Conservation (phyloP, 2,797 vertebrate species). For the Pteropus rufus region DNA sequence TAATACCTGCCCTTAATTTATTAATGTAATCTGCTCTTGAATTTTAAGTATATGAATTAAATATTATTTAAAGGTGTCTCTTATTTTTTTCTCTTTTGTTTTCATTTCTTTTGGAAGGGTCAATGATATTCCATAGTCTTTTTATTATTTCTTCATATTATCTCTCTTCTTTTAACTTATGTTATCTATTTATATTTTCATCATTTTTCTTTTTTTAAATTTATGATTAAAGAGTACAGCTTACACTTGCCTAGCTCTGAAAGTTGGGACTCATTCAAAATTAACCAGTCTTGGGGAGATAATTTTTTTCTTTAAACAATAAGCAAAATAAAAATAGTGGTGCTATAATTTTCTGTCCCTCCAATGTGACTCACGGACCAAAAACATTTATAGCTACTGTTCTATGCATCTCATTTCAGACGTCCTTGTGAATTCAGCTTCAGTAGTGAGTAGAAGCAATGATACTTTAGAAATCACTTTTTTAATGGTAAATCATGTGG, state of each 20-base stretch:
- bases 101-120: neutral
- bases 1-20: neutral
- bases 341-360: neutral
- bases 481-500: neutral
- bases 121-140: neutral
- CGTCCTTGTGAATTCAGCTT: neutral
- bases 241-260: neutral
- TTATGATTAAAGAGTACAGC: neutral
- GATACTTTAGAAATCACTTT: neutral
- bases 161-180: neutral
- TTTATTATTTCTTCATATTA: neutral
- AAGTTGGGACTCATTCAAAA: neutral
- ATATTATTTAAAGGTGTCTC: neutral
- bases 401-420: slow-evolving; percentile 28
- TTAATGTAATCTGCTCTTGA: neutral
- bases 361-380: slow-evolving; percentile 43
- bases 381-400: slow-evolving; percentile 39
- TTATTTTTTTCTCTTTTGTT: neutral
- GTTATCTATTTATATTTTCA: neutral
- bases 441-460: neutral
- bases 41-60: neutral
- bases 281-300: neutral
- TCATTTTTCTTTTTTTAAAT: neutral
- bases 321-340: slow-evolving; percentile 2
- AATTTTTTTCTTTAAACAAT: neutral